phyloP scores from a whole-genome alignment of 2,113 vertebrate species.

The Silurus asotus region DNA sequence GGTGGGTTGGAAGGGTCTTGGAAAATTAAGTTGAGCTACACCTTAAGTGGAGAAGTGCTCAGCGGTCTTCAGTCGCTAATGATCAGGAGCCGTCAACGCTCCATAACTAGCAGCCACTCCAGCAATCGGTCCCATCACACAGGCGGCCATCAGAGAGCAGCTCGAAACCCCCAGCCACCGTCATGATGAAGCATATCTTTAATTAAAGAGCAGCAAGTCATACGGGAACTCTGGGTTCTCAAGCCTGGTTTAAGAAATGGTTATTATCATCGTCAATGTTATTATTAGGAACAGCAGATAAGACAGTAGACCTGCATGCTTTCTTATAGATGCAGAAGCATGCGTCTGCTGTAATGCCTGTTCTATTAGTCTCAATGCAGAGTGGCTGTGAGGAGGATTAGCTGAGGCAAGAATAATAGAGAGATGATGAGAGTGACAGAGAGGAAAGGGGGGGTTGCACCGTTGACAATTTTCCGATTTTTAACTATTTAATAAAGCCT shows the following conservation, averaged over 20 bases:
- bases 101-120: constrained; percentile 22
- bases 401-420: constrained; percentile 42
- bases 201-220: constrained; percentile 43
- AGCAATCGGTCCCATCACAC: constrained; percentile 40
- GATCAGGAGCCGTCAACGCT: constrained; percentile 28
- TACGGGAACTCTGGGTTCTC: background rate
- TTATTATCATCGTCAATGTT: background rate
- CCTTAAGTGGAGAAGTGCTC: constrained; percentile 29
- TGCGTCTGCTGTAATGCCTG: background rate
- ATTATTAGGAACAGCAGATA: too few species aligned
- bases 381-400: constrained; percentile 35
- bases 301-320: background rate
- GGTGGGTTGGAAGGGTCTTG: constrained; percentile 34
- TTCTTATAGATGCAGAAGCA: background rate
- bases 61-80: constrained; percentile 7
- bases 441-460: background rate
- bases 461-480: constrained; percentile 3
- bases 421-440: constrained; percentile 33
- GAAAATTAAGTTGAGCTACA: background rate
- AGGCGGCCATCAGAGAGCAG: constrained; percentile 43
- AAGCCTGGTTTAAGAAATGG: background rate
- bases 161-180: constrained; percentile 9
- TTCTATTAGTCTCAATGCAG: constrained; percentile 32
- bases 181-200: constrained; percentile 35
- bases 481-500: constrained; percentile 32